Percentiles rank a stretch among this genome's conserved stretches.
phyloP scores from a whole-genome alignment of 2,113 vertebrate genomes.

The Crotalus helleri region DNA sequence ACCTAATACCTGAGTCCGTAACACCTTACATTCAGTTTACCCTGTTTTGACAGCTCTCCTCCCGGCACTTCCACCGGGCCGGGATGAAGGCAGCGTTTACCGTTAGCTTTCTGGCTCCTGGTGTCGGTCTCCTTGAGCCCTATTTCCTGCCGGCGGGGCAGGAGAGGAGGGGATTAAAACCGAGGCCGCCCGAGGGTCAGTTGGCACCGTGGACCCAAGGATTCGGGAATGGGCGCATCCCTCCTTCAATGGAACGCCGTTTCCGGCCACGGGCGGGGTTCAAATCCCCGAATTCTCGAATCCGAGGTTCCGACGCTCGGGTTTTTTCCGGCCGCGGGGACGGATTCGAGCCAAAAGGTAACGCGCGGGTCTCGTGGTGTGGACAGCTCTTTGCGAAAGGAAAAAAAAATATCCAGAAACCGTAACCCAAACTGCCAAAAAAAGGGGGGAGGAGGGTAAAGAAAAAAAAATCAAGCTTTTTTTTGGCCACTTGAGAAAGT shows the following conservation, averaged over 20 bases:
- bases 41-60: conserved; percentile 82
- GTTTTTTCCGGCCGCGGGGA: background rate
- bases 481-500: background rate
- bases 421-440: conserved; percentile 23
- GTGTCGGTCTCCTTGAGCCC: conserved; percentile 54
- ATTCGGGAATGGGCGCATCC: too few relatives aligned
- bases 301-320: accelerated
- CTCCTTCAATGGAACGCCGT: background rate
- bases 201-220: background rate
- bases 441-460: background rate
- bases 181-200: too few relatives aligned
- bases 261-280: background rate
- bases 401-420: background rate
- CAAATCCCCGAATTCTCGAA: background rate
- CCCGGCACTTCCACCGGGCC: conserved; percentile 79
- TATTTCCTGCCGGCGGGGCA: background rate
- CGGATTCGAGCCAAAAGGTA: conserved; percentile 47
- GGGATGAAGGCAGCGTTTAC: conserved; percentile 77
- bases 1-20: conserved; percentile 84
- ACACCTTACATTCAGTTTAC: conserved; percentile 91
- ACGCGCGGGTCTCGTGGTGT: conserved; percentile 60
- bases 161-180: background rate
- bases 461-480: background rate
- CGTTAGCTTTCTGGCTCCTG: conserved; percentile 48
- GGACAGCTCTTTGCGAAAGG: conserved; percentile 56